Base-by-base conservation (phyloP, 2,888 invertebrate species). In the Mythimna pallens region DNA sequence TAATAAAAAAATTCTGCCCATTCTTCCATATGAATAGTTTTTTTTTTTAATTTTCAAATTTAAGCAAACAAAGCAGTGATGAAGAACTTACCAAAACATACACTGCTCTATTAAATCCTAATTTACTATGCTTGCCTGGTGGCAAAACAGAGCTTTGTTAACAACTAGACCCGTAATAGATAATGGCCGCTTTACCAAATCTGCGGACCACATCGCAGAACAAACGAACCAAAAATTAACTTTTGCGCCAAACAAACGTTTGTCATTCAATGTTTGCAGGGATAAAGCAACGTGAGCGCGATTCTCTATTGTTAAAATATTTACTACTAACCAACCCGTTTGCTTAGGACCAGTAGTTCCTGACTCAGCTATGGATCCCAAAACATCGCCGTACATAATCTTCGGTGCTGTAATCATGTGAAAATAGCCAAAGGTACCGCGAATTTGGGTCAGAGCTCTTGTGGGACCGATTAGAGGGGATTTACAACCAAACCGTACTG, bases 291-390 rank as follows among this genome's bases (percentile, higher is more conserved):
- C 71, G 84, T 79, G 68, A 65, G 76, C 87, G 78, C 73, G 69
- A 77, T 74, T 68, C 81, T 67, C 77, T 87, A 87, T 90, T 90
- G 89, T 87, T 90, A 90, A 89, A 93, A 92, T 93, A 93, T 93
- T 93, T 91, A 90, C 92, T 79, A 88, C 86, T 86, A 88, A 84
- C 86, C 84, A 76, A 81, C 75, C 68, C 78, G 92, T 93, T 93
- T 93, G 87, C 89, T 92, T 92, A 92, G 93, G 93, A 92, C 88
- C 87, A 90, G 87, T 92, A 91, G 91, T 91, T 92, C 88, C 89
- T 86, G 87, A 86, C 86, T 92, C 92, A 92, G 91, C 88, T 81
- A 85, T 87, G 83, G 82, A 84, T 82, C 82, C 86, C 84, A 82
- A 88, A 80, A 70, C 78, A 81, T 86, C 83, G 76, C 69, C 63